phyloP scores from a whole-genome alignment of 2,797 vertebrate species.

The Mionectes olivaceus region DNA sequence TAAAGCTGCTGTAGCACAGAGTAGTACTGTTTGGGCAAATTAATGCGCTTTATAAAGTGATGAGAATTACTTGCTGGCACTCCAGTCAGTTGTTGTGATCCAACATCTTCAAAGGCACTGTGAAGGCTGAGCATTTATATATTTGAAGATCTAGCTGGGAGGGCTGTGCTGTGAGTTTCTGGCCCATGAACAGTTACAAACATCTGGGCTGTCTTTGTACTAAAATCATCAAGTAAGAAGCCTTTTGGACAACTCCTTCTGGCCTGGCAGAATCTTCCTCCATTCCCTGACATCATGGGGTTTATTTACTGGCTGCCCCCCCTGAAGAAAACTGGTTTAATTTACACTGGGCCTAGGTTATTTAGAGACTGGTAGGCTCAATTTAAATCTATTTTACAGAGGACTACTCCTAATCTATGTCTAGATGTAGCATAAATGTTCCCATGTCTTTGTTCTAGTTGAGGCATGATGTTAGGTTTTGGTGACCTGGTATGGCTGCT shows the following conservation, averaged over 20 bases:
- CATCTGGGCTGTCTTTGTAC: not conserved
- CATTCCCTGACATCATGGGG: fast-evolving
- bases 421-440: fast-evolving
- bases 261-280: not conserved
- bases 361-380: not conserved
- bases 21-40: not conserved
- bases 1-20: not conserved
- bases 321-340: not conserved
- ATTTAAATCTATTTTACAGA: not conserved
- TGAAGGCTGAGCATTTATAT: not conserved
- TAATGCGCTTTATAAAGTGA: not conserved
- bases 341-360: not conserved
- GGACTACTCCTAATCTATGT: not conserved
- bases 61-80: not conserved
- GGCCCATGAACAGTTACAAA: not conserved
- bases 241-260: not conserved
- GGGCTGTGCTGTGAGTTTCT: not conserved
- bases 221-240: not conserved
- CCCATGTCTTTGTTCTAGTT: fast-evolving
- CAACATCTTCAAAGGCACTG: not conserved
- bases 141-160: not conserved
- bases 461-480: not conserved
- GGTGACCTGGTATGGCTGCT: not conserved
- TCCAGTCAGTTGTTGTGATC: not conserved
- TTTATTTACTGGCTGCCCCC: not conserved